A percentile compares a stretch with the other conserved stretches of the same genome.
phyloP scores from a whole-genome alignment of 1,140 invertebrate genomes.

The Lepidostoma basale region DNA sequence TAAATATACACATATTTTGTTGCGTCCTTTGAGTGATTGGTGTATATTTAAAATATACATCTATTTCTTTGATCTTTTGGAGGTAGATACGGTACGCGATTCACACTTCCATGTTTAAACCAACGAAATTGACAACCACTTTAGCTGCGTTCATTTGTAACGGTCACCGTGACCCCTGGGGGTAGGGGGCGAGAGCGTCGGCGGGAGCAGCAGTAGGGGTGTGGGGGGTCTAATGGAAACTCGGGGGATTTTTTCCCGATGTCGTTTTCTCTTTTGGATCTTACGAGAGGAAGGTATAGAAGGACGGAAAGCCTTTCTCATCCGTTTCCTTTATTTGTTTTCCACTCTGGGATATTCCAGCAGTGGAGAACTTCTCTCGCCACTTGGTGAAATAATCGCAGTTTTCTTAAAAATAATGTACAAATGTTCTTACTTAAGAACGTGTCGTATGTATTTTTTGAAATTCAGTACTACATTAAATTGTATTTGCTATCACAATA shows the following conservation, averaged over 20 bases:
- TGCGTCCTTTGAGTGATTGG: no score
- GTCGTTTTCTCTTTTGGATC: conserved; percentile 10
- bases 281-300: not conserved
- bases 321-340: conserved; percentile 40
- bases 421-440: no score
- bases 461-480: no score
- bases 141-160: conserved; percentile 26
- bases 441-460: no score
- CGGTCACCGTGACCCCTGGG: conserved; percentile 20
- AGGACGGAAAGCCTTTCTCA: conserved; percentile 9
- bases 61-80: no score
- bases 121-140: conserved; percentile 25
- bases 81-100: no score
- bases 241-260: conserved; percentile 37
- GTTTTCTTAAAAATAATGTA: no score
- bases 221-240: conserved; percentile 38
- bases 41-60: no score
- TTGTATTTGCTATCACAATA: no score
- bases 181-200: not conserved
- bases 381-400: no score
- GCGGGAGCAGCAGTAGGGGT: not conserved
- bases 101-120: conserved; percentile 2
- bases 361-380: no score
- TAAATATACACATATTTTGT: no score
- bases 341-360: conserved; percentile 21